Conservation (phyloP, 1,140 invertebrate genomes). For the Diorhabda elongata region DNA sequence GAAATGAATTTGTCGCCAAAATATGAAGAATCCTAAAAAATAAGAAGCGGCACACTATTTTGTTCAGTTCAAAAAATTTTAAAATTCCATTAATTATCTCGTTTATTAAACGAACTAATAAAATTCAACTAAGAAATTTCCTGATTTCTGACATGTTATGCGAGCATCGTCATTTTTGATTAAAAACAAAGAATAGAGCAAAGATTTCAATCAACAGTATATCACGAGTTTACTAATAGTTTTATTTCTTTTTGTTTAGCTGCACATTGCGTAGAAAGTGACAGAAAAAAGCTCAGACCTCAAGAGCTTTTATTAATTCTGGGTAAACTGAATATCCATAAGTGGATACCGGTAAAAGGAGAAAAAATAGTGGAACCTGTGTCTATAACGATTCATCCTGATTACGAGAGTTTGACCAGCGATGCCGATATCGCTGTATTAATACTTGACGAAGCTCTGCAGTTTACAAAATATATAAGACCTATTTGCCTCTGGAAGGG, state of each 20-base stretch:
- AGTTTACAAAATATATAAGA: conserved; percentile 44
- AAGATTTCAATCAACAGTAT: no score
- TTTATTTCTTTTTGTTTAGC: conserved; percentile 42
- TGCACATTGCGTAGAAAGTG: conserved; percentile 51
- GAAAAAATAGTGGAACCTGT: conserved; percentile 42
- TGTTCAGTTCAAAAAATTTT: no score
- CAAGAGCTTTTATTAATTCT: conserved; percentile 37
- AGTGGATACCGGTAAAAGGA: conserved; percentile 46
- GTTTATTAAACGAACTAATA: no score
- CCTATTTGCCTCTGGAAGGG: conserved; percentile 58
- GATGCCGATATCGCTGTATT: conserved; percentile 42
- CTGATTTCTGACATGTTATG: no score
- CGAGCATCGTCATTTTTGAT: no score
- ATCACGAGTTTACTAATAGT: no score
- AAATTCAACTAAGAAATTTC: no score
- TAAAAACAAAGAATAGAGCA: no score
- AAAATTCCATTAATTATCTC: no score
- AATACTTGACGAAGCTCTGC: conserved; percentile 29
- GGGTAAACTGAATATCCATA: conserved; percentile 51
- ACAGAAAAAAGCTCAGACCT: conserved; percentile 18
- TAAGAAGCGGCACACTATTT: no score
- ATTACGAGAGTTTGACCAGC: conserved; percentile 39
- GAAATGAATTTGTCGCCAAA: no score
- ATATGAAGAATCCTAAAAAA: no score
- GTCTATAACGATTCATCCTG: conserved; percentile 42